phyloP scores from a whole-genome alignment of 2,888 invertebrate species.

The Drosophila koepferae region DNA sequence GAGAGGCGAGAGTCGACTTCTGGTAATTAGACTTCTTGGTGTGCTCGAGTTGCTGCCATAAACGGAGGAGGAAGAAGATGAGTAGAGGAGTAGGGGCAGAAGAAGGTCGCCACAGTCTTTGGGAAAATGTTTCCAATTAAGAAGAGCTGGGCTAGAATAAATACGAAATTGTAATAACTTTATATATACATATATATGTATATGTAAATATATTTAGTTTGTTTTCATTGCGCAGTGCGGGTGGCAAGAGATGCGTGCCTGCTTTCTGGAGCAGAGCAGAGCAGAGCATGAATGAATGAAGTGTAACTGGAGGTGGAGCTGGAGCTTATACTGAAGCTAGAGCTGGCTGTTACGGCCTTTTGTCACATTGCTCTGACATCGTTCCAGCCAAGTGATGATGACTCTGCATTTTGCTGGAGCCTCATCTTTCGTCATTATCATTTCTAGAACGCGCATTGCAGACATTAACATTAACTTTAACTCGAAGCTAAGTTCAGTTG shows the following conservation, averaged over 20 bases:
- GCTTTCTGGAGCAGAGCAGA: slow-evolving; percentile 71
- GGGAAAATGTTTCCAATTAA: slow-evolving; percentile 79
- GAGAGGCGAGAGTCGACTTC: slow-evolving; percentile 70
- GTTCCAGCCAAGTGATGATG: slow-evolving; percentile 67
- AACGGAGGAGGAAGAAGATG: slow-evolving; percentile 8
- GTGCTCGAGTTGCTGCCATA: slow-evolving; percentile 55
- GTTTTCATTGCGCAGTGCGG: slow-evolving; percentile 32
- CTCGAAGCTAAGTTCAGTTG: slow-evolving; percentile 44
- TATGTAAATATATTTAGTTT: background rate
- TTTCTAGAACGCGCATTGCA: slow-evolving; percentile 71
- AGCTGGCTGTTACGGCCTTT: slow-evolving; percentile 24
- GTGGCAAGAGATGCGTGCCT: slow-evolving; percentile 30
- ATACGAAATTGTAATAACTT: slow-evolving; percentile 73
- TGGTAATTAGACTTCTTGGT: slow-evolving; percentile 78
- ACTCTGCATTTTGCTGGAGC: slow-evolving; percentile 62
- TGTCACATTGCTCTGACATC: slow-evolving; percentile 55
- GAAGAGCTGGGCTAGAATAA: slow-evolving; percentile 40
- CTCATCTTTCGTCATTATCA: slow-evolving; percentile 70
- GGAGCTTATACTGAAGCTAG: slow-evolving; percentile 9
- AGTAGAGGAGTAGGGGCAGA: background rate
- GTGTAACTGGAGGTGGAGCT: slow-evolving; percentile 1
- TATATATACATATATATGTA: slow-evolving; percentile 49
- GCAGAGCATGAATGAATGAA: slow-evolving; percentile 9
- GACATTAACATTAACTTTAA: slow-evolving; percentile 74
- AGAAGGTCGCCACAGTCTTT: slow-evolving; percentile 35